Evolutionary conservation across 2,888 invertebrate species (phyloP).

Genomic region (Apodemia duryi): DNA sequence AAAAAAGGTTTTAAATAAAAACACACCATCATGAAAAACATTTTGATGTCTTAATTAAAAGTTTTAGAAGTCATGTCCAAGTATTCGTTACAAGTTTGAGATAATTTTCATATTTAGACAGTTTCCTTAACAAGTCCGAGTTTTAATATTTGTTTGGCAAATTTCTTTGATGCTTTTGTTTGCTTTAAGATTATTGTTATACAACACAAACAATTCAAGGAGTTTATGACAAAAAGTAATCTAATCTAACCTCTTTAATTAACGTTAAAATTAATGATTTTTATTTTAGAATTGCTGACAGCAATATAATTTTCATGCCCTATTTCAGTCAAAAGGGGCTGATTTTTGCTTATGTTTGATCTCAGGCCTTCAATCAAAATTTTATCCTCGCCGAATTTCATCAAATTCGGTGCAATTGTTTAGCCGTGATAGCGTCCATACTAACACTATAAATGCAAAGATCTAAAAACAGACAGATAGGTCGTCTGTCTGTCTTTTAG

Average conservation of each 20-base stretch:
- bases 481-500: no score
- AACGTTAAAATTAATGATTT: background rate
- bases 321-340: no score
- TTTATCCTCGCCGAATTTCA: no score
- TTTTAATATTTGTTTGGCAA: slow-evolving; percentile 3
- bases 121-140: slow-evolving; percentile 15
- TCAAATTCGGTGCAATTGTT: no score
- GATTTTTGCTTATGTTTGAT: no score
- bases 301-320: no score
- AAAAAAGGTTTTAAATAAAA: slow-evolving; percentile 2
- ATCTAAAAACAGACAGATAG: no score
- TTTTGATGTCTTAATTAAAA: slow-evolving; percentile 16
- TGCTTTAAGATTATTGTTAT: background rate
- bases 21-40: slow-evolving; percentile 2
- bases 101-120: slow-evolving; percentile 15
- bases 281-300: no score
- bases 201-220: slow-evolving; percentile 12
- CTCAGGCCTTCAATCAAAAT: no score
- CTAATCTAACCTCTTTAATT: background rate
- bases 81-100: slow-evolving; percentile 17
- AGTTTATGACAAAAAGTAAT: background rate
- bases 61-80: slow-evolving; percentile 2
- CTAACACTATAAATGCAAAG: no score
- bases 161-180: slow-evolving; percentile 11
- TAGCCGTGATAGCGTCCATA: no score